A percentile compares a stretch with the other conserved stretches of the same genome.
These are phyloP conservation scores for Eilema caniola DNA, from an alignment of 2,888 invertebrate species.

Conservation along the genomic window DNA sequence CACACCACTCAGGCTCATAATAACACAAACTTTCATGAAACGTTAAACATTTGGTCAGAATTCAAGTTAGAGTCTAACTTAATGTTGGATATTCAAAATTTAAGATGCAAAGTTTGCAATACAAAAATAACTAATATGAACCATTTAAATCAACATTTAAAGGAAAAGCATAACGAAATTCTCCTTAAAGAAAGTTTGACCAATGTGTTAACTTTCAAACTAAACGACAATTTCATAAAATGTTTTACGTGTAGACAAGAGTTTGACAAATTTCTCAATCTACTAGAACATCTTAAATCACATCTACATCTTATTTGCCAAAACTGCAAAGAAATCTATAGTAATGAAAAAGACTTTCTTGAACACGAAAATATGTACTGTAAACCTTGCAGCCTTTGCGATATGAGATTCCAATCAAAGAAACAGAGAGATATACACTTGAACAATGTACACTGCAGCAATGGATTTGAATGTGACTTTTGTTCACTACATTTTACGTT, in stretches of 20 bases:
- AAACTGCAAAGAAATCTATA: constrained; percentile 7
- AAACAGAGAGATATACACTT: constrained; percentile 7
- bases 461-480: constrained; percentile 31
- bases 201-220: constrained; percentile 51
- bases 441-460: constrained; percentile 7
- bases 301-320: constrained; percentile 29
- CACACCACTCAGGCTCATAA: constrained; percentile 8
- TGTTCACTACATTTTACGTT: constrained; percentile 52
- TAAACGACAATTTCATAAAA: constrained; percentile 53
- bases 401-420: constrained; percentile 14
- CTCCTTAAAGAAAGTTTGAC: constrained; percentile 10
- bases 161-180: constrained; percentile 11
- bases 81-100: constrained; percentile 15
- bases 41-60: constrained; percentile 10
- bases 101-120: constrained; percentile 15
- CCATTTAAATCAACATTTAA: constrained; percentile 16
- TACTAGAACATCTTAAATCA: constrained; percentile 58
- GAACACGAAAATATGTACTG: constrained; percentile 19
- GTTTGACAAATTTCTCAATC: constrained; percentile 52
- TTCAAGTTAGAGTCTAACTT: constrained; percentile 11
- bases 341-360: constrained; percentile 1
- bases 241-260: constrained; percentile 54
- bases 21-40: constrained; percentile 5
- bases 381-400: constrained; percentile 19
- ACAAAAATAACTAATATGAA: constrained; percentile 6